phyloP scores from a whole-genome alignment of 2,113 vertebrate genomes.

The Salminus brasiliensis region DNA sequence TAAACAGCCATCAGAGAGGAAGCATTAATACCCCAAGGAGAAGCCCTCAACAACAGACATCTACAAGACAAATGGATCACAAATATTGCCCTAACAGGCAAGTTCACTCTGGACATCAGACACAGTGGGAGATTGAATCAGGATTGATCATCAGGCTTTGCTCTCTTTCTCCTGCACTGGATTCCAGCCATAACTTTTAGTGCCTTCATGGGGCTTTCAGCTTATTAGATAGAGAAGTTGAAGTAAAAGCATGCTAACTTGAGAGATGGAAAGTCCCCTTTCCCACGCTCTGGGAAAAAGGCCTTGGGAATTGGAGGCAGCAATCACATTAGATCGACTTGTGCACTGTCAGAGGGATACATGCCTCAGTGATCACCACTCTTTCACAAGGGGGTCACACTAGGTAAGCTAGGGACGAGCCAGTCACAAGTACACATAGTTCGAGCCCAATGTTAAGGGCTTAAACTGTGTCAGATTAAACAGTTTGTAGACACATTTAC shows the following conservation, averaged over 20 bases:
- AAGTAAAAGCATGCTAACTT: slow-evolving; percentile 28
- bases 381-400: not conserved
- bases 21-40: not conserved
- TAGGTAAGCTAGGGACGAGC: not conserved
- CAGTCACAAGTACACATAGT: not conserved
- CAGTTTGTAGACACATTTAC: not conserved
- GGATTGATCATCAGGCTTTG: slow-evolving; percentile 29
- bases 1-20: not conserved
- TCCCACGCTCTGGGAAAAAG: not conserved
- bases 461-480: not conserved
- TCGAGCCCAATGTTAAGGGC: not conserved
- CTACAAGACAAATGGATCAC: slow-evolving; percentile 24
- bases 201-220: slow-evolving; percentile 6
- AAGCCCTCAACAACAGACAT: slow-evolving; percentile 14
- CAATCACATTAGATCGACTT: slow-evolving; percentile 19
- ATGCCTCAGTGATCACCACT: not conserved
- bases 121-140: slow-evolving; percentile 31
- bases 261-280: slow-evolving; percentile 19
- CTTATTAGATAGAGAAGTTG: slow-evolving; percentile 1
- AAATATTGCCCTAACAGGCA: slow-evolving; percentile 34
- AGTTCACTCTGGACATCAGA: slow-evolving; percentile 30
- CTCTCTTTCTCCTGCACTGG: slow-evolving; percentile 6
- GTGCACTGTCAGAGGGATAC: slow-evolving; percentile 4
- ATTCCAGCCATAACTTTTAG: slow-evolving; percentile 13
- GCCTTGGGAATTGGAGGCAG: not conserved